Evolutionary conservation across 2,888 invertebrate genomes (phyloP), one percentile per base, ranked within the genome.

Genomic region (Pycnomerus fuliginosus): DNA sequence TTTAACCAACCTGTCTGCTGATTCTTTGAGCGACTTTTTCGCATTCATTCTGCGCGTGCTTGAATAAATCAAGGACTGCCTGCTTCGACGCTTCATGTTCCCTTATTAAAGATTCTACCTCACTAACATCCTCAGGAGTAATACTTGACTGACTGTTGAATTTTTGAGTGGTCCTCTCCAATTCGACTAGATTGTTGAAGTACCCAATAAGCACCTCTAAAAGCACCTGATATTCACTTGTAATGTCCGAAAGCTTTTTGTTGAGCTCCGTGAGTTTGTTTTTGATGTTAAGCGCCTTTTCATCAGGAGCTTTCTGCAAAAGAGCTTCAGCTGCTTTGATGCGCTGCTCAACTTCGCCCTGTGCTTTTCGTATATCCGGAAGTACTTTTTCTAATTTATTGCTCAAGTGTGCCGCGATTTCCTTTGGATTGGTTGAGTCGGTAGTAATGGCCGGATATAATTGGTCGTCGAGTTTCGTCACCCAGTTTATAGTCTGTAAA

Each of bases 381-480:
- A 80, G 63, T 33, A 83, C 78, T 11, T 74, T 70, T 28, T 72
- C 65, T 28, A 79, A 71, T 62, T 82, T 82, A 32, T 75, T 75
- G 53, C 79, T 77, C 4, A 85, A 74, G 60, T 78, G 78, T 16
- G 71, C 65, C 20, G 78, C 69, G 50, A 85, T 72, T 30, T 77
- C 76, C 49, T 72, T 73, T 8, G 84, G 78, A 52, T 78, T 77
- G 28, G 77, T 75, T 2, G 83, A 77, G 44, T 78, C 74, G 10
- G 80, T 79, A 31, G 80, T 83, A 52, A 89, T 80, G 31, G 86
- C 78, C 13, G 89, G 88, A 75, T 87, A 89, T 43, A 89, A 72
- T 61, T 87, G 84, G 31, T 80, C 78, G 63, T 86, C 84, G 60
- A 87, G 75, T 69, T 83, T 80, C 2, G 82, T 78, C 55, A 82